Conservation (phyloP, 1,140 invertebrate genomes). For the Philopotamus ludificatus region DNA sequence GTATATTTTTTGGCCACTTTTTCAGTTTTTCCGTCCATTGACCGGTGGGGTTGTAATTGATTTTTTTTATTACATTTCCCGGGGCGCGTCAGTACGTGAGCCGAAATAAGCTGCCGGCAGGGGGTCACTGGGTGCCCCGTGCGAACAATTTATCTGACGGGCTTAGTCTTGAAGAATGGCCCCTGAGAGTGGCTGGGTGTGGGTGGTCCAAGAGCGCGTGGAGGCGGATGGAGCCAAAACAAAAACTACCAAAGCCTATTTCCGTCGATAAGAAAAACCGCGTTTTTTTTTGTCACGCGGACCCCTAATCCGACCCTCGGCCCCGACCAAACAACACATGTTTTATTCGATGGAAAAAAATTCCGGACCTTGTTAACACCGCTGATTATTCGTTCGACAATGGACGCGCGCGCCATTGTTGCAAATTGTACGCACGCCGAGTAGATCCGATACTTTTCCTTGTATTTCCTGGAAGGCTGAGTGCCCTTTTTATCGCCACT, state of each 20-base stretch:
- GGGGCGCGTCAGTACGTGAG: slow-evolving; percentile 10
- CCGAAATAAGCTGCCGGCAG: neutral
- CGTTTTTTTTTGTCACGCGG: slow-evolving; percentile 2
- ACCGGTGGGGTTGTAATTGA: slow-evolving; percentile 10
- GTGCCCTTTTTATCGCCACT: too few relatives aligned
- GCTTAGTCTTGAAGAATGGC: slow-evolving; percentile 1
- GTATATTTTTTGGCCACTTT: neutral
- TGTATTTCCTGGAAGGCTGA: too few relatives aligned
- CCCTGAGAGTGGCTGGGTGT: too few relatives aligned
- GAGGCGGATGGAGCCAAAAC: neutral
- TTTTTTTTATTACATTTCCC: slow-evolving; percentile 25
- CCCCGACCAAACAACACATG: neutral
- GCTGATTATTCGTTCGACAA: too few relatives aligned
- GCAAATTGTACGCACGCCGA: too few relatives aligned
- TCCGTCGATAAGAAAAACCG: slow-evolving; percentile 12
- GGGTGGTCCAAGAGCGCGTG: neutral
- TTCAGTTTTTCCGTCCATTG: slow-evolving; percentile 2
- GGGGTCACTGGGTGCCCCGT: slow-evolving; percentile 1
- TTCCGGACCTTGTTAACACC: too few relatives aligned
- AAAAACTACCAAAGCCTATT: slow-evolving; percentile 5
- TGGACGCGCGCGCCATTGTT: neutral
- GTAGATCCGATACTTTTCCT: too few relatives aligned
- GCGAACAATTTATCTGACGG: slow-evolving; percentile 17
- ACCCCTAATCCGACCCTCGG: neutral
- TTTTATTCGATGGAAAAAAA: too few relatives aligned